phyloP scores from a whole-genome alignment of 2,888 invertebrate species.

The Miltochrista miniata region DNA sequence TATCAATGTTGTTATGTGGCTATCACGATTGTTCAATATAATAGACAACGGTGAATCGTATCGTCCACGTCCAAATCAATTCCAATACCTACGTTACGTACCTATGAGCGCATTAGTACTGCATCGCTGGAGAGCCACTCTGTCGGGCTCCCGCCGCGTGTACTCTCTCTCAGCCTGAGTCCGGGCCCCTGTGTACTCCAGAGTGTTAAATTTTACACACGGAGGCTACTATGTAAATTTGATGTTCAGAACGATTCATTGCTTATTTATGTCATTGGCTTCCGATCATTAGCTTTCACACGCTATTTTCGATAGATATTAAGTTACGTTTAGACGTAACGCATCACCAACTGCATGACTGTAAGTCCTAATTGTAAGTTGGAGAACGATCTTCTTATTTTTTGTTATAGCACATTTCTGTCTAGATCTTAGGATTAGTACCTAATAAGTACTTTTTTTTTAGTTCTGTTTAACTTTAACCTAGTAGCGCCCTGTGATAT shows the following conservation, averaged over 20 bases:
- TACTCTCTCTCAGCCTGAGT: constrained; percentile 45
- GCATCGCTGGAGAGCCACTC: constrained; percentile 49
- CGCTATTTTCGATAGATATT: constrained; percentile 72
- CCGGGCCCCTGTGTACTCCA: constrained; percentile 24
- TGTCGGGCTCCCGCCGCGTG: constrained; percentile 32
- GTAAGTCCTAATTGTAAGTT: constrained; percentile 32
- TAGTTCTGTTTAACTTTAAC: constrained; percentile 9
- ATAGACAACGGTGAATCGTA: constrained; percentile 69
- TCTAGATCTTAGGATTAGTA: constrained; percentile 20
- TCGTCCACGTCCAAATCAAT: constrained; percentile 44
- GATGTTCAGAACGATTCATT: constrained; percentile 60
- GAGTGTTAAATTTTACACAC: constrained; percentile 56
- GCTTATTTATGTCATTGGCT: constrained; percentile 61
- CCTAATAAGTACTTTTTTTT: not conserved
- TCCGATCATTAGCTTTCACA: constrained; percentile 58
- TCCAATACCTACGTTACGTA: constrained; percentile 17
- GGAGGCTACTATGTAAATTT: constrained; percentile 72
- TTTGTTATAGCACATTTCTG: constrained; percentile 28
- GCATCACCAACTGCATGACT: constrained; percentile 46
- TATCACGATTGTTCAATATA: constrained; percentile 50
- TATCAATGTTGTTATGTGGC: constrained; percentile 52
- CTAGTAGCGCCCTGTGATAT: constrained; percentile 13
- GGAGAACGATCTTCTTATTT: constrained; percentile 26
- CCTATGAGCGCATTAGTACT: constrained; percentile 46
- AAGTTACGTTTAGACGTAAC: constrained; percentile 44